Conservation (phyloP, 2,888 invertebrate species). For the Rosalia funebris region DNA sequence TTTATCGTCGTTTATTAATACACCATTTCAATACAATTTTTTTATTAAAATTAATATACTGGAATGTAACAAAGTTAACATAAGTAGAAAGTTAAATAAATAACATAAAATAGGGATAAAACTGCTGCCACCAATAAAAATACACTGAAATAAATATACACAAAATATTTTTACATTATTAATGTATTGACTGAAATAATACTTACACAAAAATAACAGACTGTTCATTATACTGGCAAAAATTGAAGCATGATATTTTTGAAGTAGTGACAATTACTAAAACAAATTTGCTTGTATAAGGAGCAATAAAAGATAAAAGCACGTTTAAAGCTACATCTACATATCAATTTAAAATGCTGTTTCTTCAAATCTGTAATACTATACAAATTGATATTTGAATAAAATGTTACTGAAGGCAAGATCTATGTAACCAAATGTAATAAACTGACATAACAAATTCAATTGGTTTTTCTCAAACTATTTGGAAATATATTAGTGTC, state of each 20-base stretch:
- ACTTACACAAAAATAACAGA: too few species aligned
- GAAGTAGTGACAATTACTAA: not conserved
- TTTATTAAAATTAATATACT: conserved; percentile 2
- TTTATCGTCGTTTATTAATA: not conserved
- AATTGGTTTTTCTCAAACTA: too few species aligned
- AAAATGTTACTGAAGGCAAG: too few species aligned
- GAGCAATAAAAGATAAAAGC: conserved; percentile 8
- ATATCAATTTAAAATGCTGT: too few species aligned
- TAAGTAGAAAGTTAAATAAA: conserved; percentile 4
- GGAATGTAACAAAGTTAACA: conserved; percentile 8
- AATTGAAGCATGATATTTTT: not conserved
- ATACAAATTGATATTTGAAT: too few species aligned
- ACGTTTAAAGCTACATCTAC: too few species aligned
- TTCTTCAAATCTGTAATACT: too few species aligned
- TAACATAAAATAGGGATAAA: too few species aligned
- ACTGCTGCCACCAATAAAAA: conserved; percentile 4
- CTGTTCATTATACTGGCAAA: too few species aligned
- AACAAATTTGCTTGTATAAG: conserved; percentile 15
- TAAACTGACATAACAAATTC: too few species aligned
- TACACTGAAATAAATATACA: not conserved
- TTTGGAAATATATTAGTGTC: too few species aligned
- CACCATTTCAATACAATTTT: not conserved
- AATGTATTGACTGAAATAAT: not conserved
- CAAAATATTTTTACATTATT: conserved; percentile 3
- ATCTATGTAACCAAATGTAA: too few species aligned